phyloP scores from a whole-genome alignment of 2,113 vertebrate genomes.

The Salvelinus alpinus region DNA sequence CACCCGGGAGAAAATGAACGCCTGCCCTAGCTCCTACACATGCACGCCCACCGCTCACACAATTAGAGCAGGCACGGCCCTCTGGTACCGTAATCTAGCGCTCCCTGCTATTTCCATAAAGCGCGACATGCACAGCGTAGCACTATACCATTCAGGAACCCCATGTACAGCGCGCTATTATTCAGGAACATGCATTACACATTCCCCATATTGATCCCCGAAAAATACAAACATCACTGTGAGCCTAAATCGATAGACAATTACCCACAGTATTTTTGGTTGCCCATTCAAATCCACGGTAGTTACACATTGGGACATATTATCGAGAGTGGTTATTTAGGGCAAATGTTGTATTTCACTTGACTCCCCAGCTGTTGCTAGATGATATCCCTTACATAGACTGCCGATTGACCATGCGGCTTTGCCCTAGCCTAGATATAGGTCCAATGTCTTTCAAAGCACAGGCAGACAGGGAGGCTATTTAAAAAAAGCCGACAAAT shows the following conservation, averaged over 20 bases:
- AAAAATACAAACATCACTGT: not conserved
- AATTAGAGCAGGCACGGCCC: slow-evolving; percentile 9
- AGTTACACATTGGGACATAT: not conserved
- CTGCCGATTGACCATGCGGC: not conserved
- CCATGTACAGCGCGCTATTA: not conserved
- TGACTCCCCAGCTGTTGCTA: not conserved
- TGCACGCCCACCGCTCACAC: slow-evolving; percentile 7
- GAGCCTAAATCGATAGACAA: slow-evolving; percentile 12
- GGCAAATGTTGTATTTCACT: not conserved
- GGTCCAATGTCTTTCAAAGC: not conserved
- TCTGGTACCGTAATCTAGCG: slow-evolving; percentile 18
- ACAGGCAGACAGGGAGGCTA: not conserved
- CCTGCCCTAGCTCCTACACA: not conserved
- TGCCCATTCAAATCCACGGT: not conserved
- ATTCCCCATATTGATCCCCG: not conserved
- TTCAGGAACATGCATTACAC: not conserved
- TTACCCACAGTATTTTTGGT: not conserved
- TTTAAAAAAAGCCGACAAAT: not conserved
- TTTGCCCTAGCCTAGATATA: not conserved
- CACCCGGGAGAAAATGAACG: slow-evolving; percentile 20
- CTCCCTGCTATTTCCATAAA: not conserved
- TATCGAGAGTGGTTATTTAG: not conserved
- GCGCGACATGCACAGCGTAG: not conserved
- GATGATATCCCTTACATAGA: not conserved
- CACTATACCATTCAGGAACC: slow-evolving; percentile 4